Percentiles rank a stretch among this genome's conserved stretches.
phyloP scores from a whole-genome alignment of 2,888 invertebrate species.

The Drosophila hamatofila region DNA sequence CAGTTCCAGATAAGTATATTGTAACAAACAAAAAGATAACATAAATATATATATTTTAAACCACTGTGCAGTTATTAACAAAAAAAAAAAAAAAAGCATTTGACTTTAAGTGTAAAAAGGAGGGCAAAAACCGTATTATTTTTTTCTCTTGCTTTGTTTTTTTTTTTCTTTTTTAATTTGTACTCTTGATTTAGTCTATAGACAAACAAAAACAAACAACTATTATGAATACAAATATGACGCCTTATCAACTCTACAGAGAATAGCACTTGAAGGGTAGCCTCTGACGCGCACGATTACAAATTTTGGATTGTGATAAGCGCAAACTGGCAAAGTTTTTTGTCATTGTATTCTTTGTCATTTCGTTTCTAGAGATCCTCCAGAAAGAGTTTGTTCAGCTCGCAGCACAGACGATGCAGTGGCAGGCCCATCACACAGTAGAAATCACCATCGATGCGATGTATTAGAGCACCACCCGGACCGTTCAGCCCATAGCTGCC shows the following conservation, averaged over 20 bases:
- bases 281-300: constrained; percentile 65
- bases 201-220: constrained; percentile 43
- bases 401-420: constrained; percentile 87
- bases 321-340: background rate
- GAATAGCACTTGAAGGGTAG: constrained; percentile 44
- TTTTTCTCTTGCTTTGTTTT: constrained; percentile 15
- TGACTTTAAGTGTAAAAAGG: constrained; percentile 29
- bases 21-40: background rate
- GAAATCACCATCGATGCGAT: constrained; percentile 93
- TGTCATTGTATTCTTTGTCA: background rate
- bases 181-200: constrained; percentile 49
- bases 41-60: background rate
- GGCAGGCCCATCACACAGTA: constrained; percentile 96
- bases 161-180: constrained; percentile 48
- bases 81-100: constrained; percentile 22
- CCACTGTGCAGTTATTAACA: constrained; percentile 13
- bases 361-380: constrained; percentile 48
- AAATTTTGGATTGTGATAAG: constrained; percentile 28
- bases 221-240: constrained; percentile 38
- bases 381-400: constrained; percentile 86
- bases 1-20: background rate
- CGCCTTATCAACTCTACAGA: constrained; percentile 54
- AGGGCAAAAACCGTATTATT: background rate
- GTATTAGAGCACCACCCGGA: constrained; percentile 92
- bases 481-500: constrained; percentile 97